phyloP scores from a whole-genome alignment of 2,113 vertebrate genomes.

The Neogobius melanostomus region DNA sequence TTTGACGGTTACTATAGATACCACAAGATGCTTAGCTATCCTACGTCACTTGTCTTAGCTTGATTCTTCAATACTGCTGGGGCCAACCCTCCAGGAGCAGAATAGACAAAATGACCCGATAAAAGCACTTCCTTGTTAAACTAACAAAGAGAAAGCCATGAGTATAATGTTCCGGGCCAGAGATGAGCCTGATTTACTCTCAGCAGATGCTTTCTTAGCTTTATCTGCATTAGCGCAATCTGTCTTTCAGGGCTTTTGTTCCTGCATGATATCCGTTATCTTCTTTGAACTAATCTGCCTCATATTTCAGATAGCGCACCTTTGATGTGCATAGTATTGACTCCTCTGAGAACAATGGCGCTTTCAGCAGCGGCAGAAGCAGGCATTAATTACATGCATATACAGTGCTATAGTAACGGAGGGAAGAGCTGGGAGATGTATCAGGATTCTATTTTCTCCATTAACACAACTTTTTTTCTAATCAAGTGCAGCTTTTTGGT shows the following conservation, averaged over 20 bases:
- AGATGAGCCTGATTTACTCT: slow-evolving; percentile 44
- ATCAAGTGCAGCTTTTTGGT: slow-evolving; percentile 1
- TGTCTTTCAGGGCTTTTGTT: slow-evolving; percentile 34
- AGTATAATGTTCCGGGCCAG: neutral
- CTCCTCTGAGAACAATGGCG: slow-evolving; percentile 43
- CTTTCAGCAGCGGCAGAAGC: slow-evolving; percentile 18
- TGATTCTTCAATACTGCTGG: too few relatives aligned
- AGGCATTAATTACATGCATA: slow-evolving; percentile 23
- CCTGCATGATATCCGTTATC: slow-evolving; percentile 50
- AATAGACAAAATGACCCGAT: too few relatives aligned
- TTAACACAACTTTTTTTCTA: neutral
- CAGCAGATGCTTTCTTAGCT: slow-evolving; percentile 41
- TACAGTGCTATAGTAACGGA: neutral
- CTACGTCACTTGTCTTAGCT: too few relatives aligned
- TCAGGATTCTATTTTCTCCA: neutral
- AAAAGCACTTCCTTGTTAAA: too few relatives aligned
- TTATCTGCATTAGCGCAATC: slow-evolving; percentile 23
- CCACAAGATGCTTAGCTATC: too few relatives aligned
- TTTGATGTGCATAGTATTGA: slow-evolving; percentile 57
- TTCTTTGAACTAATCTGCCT: slow-evolving; percentile 47
- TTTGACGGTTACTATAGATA: too few relatives aligned
- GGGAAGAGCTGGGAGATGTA: neutral
- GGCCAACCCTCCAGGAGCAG: too few relatives aligned
- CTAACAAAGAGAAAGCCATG: neutral
- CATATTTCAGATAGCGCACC: slow-evolving; percentile 53